These are phyloP conservation scores for Microdon myrmicae DNA, from an alignment of 2,888 invertebrate genomes.

Conservation along the genomic window DNA sequence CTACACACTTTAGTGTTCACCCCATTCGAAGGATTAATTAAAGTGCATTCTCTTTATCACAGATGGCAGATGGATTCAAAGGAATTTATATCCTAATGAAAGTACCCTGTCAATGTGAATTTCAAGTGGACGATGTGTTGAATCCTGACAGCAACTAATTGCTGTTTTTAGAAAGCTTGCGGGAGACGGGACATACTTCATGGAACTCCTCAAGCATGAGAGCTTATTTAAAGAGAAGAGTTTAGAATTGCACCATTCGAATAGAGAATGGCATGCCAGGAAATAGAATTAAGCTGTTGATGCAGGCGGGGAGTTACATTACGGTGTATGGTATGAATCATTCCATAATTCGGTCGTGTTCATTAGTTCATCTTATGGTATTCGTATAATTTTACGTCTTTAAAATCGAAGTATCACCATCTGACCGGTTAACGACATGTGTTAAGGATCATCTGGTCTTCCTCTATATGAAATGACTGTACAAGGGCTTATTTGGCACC, in stretches of 20 bases:
- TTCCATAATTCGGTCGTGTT: no score
- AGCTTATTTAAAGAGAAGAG: neutral
- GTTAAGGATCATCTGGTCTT: no score
- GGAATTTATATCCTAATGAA: no score
- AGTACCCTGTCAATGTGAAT: conserved; percentile 17
- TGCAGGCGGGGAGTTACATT: no score
- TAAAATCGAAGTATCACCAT: no score
- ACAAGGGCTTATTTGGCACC: no score
- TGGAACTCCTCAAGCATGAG: neutral
- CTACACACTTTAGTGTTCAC: conserved; percentile 20
- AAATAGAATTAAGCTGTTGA: conserved; percentile 5
- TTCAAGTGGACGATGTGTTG: conserved; percentile 18
- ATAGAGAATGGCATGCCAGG: conserved; percentile 17
- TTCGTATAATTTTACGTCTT: no score
- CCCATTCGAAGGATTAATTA: conserved; percentile 40
- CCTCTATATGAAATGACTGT: no score
- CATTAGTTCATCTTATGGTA: no score
- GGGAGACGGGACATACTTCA: neutral
- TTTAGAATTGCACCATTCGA: conserved; percentile 9
- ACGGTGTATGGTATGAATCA: no score
- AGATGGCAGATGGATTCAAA: conserved; percentile 17
- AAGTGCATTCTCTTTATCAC: conserved; percentile 41
- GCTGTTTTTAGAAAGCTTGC: conserved; percentile 25
- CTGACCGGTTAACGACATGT: no score
- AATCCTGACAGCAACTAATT: conserved; percentile 38